Conservation (phyloP, 2,797 vertebrate genomes). For the Chloroceryle inda region DNA sequence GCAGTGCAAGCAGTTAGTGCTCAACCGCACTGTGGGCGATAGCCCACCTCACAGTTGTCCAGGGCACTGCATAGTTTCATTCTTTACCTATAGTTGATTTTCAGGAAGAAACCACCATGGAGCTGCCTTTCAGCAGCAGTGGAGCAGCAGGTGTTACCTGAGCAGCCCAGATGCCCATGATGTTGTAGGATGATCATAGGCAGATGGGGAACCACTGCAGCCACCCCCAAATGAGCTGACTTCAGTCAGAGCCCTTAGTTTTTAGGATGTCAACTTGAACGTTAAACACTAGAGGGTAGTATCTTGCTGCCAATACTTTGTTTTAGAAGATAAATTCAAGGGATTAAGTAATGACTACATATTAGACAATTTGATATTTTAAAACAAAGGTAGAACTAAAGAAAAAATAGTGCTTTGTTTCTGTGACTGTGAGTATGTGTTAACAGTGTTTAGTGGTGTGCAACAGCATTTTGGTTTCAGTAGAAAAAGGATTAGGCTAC, state of each 20-base stretch:
- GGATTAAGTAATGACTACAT: too few species aligned
- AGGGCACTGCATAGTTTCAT: background rate
- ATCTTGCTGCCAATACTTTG: background rate
- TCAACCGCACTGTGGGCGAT: accelerated
- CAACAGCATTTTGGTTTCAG: background rate
- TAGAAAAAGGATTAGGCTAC: background rate
- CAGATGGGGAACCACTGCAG: background rate
- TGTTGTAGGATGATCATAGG: background rate
- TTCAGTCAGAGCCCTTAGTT: background rate
- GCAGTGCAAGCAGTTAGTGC: background rate
- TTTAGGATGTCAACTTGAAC: background rate
- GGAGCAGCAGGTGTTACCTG: background rate
- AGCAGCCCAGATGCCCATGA: background rate
- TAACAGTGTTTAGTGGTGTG: background rate
- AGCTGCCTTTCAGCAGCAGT: background rate
- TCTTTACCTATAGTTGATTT: background rate
- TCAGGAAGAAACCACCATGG: background rate
- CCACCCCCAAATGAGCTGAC: background rate
- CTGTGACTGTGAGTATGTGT: accelerated
- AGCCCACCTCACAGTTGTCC: accelerated
- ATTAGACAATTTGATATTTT: background rate
- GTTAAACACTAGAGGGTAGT: slow-evolving; percentile 66
- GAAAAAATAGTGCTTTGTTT: background rate
- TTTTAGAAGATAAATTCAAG: background rate
- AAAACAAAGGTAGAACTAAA: background rate